Evolutionary conservation across 2,113 vertebrate species (phyloP).

Genomic region (Poeciliopsis prolifica): DNA sequence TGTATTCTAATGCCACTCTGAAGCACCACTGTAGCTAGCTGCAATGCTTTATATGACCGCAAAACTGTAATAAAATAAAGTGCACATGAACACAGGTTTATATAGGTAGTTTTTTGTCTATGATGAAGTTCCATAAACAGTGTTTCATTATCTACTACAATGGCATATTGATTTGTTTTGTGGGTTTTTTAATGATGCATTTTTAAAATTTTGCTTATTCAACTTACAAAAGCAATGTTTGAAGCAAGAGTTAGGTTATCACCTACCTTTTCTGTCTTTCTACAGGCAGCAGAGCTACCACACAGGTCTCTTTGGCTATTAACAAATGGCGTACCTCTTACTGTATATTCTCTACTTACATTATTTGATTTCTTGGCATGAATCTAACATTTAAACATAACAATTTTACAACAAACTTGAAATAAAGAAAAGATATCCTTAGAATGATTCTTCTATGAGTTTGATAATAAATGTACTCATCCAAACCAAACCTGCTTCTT

Average conservation of each 20-base stretch:
- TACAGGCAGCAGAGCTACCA: background rate
- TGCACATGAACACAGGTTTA: constrained; percentile 37
- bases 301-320: no score
- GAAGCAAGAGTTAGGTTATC: background rate
- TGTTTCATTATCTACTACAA: background rate
- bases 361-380: background rate
- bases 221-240: background rate
- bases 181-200: background rate
- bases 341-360: no score
- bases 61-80: constrained; percentile 69
- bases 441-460: background rate
- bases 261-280: background rate
- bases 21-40: constrained; percentile 58
- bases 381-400: background rate
- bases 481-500: no score
- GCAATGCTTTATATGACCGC: constrained; percentile 69
- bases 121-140: background rate
- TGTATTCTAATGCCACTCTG: constrained; percentile 35
- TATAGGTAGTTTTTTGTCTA: background rate
- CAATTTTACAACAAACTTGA: background rate
- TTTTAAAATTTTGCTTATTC: background rate
- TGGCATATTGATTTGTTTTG: background rate
- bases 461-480: no score
- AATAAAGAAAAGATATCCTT: background rate
- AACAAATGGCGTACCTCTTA: no score